phyloP scores from a whole-genome alignment of 2,888 invertebrate species.

The Xanthorhoe spadicearia region DNA sequence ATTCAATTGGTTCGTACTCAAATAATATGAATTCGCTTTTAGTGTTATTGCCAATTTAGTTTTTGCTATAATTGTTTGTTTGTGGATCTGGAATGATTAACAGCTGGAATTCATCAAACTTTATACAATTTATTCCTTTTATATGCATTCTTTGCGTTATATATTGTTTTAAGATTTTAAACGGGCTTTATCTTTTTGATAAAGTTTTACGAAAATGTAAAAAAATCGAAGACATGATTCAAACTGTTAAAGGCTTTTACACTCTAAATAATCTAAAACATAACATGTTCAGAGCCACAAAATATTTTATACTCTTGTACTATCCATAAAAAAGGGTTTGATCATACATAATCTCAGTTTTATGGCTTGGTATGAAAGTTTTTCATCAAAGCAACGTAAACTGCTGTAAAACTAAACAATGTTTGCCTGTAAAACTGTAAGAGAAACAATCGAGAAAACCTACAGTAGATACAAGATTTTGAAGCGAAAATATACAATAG shows the following conservation, averaged over 20 bases:
- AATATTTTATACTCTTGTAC: conserved; percentile 19
- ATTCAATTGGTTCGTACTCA: conserved; percentile 30
- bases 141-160: no score
- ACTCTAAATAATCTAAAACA: background rate
- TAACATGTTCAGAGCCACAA: conserved; percentile 9
- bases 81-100: conserved; percentile 3
- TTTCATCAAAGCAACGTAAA: conserved; percentile 35
- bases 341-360: conserved; percentile 29
- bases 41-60: conserved; percentile 34
- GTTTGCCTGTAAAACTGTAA: conserved; percentile 31
- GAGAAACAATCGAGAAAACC: conserved; percentile 29
- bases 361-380: conserved; percentile 32
- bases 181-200: no score
- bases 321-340: conserved; percentile 30
- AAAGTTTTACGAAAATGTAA: no score
- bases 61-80: conserved; percentile 9
- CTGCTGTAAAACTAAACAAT: conserved; percentile 37
- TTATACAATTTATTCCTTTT: no score
- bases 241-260: background rate
- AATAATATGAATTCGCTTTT: conserved; percentile 36
- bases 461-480: background rate
- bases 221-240: no score
- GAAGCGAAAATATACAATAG: conserved; percentile 1
- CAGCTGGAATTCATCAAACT: no score
- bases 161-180: no score